A percentile compares a stretch with the other conserved stretches of the same genome.
These are phyloP conservation scores for Xiphorhynchus erythropygius DNA, from an alignment of 2,797 vertebrate genomes.

Conservation along the genomic window DNA sequence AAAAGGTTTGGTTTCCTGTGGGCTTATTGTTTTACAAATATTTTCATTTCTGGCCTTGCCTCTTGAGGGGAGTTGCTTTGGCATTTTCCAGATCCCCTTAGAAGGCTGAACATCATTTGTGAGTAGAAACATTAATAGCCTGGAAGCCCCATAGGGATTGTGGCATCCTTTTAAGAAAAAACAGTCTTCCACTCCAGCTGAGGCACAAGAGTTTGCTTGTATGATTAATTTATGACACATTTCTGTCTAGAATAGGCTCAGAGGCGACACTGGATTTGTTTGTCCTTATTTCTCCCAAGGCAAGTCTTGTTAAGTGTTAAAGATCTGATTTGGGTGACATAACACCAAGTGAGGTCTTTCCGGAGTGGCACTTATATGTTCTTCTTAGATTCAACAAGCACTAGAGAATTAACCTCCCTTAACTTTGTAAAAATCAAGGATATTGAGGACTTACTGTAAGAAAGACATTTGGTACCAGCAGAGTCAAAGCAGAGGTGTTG, in stretches of 20 bases:
- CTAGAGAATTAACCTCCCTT: neutral
- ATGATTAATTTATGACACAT: conserved; percentile 53
- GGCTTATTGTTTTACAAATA: conserved; percentile 33
- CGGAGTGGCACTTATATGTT: neutral
- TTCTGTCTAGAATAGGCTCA: conserved; percentile 29
- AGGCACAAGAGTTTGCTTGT: conserved; percentile 23
- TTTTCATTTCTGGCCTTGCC: conserved; percentile 31
- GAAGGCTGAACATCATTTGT: neutral
- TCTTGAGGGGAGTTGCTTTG: conserved; percentile 9
- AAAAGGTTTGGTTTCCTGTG: conserved; percentile 8
- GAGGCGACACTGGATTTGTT: neutral
- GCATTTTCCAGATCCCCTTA: conserved; percentile 14
- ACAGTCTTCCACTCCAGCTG: conserved; percentile 15
- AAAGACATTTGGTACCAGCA: neutral
- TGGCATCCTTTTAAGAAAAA: conserved; percentile 25
- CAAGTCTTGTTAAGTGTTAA: conserved; percentile 44
- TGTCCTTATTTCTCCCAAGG: conserved; percentile 10
- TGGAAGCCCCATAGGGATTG: neutral
- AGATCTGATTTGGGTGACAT: conserved; percentile 45
- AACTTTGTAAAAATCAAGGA: neutral
- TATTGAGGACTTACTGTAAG: neutral
- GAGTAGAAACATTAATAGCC: conserved; percentile 22
- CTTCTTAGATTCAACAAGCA: neutral
- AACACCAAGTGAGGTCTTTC: neutral
- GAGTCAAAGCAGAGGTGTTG: neutral